Base-by-base conservation (phyloP, 2,888 invertebrate genomes). In the Phyllotreta cruciferae region DNA sequence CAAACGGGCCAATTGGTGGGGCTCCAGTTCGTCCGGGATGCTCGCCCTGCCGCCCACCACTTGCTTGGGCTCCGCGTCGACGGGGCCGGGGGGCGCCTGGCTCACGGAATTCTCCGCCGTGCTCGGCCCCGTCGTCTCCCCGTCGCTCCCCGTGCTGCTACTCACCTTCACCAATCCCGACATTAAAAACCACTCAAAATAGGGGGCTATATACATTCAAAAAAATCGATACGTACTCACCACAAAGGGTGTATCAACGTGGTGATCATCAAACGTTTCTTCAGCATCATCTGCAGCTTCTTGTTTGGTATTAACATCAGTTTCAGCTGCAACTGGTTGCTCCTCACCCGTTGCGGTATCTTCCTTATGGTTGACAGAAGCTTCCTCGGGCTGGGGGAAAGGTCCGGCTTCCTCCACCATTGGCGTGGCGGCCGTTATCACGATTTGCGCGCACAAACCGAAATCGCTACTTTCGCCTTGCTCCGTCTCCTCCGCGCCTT, bases 341-440 rank as follows among this genome's bases (percentile, higher is more conserved):
- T 38, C 9, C 3, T 8, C 62, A 4, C 6, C 54, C 35, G 36
- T 36, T 42, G 70, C 69, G 38, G 64, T 50, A 14, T 64, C 69
- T 41, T 71, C 66, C 35, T 57, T 58, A 52, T 78, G 76, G 42
- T 75, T 72, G 37, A 70, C 70, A 6, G 75, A 68, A 2, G 77
- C 67, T 14, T 81, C 80, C 66, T 83, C 85, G 6, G 83, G 77
- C 3, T 90, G 88, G 9, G 92, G 92, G 82, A 92, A 92, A 38
- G 89, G 87, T 77, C 88, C 89, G 71, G 92, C 86, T 77, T 93
- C 93, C 82, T 96, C 95, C 75, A 89, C 84, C 91, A 93, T 93
- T 47, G 96, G 96, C 45, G 96, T 96, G 69, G 96, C 95, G 58
- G 94, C 94, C 50, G 95, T 96, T 80, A 96, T 94, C 63, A 94